phyloP scores from a whole-genome alignment of 2,888 invertebrate species.

The Stenolophus ochropezus region DNA sequence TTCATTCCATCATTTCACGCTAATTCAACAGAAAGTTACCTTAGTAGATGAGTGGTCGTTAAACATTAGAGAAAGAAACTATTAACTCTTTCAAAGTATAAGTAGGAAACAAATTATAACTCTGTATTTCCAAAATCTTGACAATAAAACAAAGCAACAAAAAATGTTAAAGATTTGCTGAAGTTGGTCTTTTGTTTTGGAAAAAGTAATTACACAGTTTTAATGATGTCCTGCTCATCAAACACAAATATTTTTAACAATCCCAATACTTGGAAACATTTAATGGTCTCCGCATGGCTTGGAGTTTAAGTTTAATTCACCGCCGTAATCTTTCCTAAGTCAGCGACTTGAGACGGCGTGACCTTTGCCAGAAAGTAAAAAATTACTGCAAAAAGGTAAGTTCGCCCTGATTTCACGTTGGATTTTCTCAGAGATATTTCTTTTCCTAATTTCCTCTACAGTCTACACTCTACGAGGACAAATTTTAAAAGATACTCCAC shows the following conservation, averaged over 20 bases:
- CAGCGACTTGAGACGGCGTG: background rate
- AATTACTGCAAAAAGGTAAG: conserved; percentile 37
- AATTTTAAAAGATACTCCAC: conserved; percentile 1
- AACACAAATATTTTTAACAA: background rate
- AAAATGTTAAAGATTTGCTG: background rate
- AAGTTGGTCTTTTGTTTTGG: background rate
- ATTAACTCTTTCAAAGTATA: too few relatives aligned
- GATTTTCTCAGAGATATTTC: conserved; percentile 12
- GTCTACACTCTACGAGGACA: background rate
- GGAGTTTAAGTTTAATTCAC: background rate
- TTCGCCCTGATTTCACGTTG: background rate
- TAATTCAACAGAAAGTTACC: too few relatives aligned
- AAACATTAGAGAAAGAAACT: too few relatives aligned
- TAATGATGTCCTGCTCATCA: background rate
- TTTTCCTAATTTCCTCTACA: background rate
- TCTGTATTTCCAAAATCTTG: too few relatives aligned
- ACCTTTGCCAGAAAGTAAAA: conserved; percentile 16
- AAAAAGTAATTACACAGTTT: background rate
- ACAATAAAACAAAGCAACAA: too few relatives aligned
- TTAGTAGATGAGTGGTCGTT: too few relatives aligned
- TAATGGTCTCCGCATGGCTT: background rate
- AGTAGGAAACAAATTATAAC: too few relatives aligned
- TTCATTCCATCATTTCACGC: too few relatives aligned
- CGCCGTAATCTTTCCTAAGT: conserved; percentile 16
- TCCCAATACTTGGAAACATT: background rate